A percentile compares a stretch with the other conserved stretches of the same genome.
Conservation (phyloP, 1,140 invertebrate species). For the Colletes gigas region DNA sequence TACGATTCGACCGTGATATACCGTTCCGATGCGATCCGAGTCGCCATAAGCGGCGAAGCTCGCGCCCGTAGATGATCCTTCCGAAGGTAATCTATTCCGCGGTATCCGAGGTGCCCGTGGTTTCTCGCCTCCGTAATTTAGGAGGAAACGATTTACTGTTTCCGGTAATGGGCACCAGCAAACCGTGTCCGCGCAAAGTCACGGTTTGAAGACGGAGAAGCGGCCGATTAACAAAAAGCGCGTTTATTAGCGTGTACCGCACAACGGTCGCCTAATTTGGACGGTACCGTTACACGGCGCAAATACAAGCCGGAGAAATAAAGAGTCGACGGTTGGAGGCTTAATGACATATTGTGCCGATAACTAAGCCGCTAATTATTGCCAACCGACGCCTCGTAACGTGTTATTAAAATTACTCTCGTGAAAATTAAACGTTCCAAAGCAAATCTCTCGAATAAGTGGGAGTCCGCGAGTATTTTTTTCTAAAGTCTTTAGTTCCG, state of each 20-base stretch:
- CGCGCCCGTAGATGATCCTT: constrained; percentile 32
- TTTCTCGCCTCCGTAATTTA: constrained; percentile 69
- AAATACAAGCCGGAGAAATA: constrained; percentile 2
- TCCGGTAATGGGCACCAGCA: constrained; percentile 62
- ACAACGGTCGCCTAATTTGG: constrained; percentile 48
- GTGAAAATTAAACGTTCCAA: no score
- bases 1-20: neutral
- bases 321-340: neutral
- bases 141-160: constrained; percentile 70
- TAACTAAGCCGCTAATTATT: neutral
- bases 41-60: constrained; percentile 23
- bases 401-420: neutral
- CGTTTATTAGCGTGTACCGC: constrained; percentile 30
- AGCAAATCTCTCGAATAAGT: no score
- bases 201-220: constrained; percentile 14
- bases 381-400: neutral
- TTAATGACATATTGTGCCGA: constrained; percentile 23
- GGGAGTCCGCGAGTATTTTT: no score
- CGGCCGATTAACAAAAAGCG: constrained; percentile 51
- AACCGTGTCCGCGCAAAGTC: constrained; percentile 53
- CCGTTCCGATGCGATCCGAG: constrained; percentile 15
- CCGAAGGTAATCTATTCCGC: constrained; percentile 33
- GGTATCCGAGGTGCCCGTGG: constrained; percentile 25
- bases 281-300: constrained; percentile 43
- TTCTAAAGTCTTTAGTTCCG: neutral